These are phyloP conservation scores for Micronisus gabar DNA, from an alignment of 2,113 vertebrate species.

Conservation along the genomic window DNA sequence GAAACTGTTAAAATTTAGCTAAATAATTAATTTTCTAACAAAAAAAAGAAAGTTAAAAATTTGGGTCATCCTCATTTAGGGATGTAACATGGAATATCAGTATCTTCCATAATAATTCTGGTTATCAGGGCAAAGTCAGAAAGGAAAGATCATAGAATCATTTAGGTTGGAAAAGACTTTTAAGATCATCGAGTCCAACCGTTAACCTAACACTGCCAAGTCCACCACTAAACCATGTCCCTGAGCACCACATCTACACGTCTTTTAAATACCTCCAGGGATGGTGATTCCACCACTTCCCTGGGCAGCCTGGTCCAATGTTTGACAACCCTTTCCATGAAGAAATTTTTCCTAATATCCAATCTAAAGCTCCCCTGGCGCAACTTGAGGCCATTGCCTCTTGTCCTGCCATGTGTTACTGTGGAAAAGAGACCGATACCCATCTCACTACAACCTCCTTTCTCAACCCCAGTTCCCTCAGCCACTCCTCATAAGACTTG, in stretches of 20 bases:
- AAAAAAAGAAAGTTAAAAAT: background rate
- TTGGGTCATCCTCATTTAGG: background rate
- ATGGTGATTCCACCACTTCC: background rate
- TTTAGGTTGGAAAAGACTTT: background rate
- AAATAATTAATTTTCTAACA: background rate
- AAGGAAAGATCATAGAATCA: background rate
- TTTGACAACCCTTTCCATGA: fast-evolving
- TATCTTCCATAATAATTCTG: background rate
- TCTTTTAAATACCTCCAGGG: background rate
- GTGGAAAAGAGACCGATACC: fast-evolving
- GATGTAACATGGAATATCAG: background rate
- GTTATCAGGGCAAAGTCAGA: background rate
- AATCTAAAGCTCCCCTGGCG: background rate
- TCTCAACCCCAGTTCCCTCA: background rate
- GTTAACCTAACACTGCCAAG: background rate
- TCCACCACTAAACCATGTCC: background rate
- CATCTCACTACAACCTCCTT: background rate
- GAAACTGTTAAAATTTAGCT: background rate
- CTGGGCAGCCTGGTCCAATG: background rate
- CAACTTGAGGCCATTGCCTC: fast-evolving
- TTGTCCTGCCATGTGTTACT: fast-evolving
- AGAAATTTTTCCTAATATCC: background rate
- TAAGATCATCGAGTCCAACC: fast-evolving
- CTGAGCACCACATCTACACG: fast-evolving
- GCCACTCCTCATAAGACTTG: background rate